Evolutionary conservation across 2,888 invertebrate species (phyloP), one percentile per base, ranked within the genome.

Genomic region (Drosophila ustulata): DNA sequence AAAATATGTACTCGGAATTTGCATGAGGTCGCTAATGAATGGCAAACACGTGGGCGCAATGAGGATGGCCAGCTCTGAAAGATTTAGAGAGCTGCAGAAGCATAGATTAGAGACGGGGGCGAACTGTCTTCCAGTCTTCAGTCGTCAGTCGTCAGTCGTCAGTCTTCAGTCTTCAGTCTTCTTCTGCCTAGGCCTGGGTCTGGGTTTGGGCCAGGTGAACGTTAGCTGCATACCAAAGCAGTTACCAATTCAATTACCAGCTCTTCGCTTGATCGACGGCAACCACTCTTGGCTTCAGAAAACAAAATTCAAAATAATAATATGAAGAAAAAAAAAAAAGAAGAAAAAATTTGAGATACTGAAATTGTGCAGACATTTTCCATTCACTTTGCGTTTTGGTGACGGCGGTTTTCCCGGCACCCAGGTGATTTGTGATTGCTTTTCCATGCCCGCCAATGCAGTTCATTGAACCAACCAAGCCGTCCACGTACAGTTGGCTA

Each of bases 361-460:
- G 53, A 66, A 68, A 71, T 65, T 75, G 66, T 69, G 65, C 63
- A 86, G 80, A 80, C 82, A 86, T 87, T 86, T 88, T 79, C 85
- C 88, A 86, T 88, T 85, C 85, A 85, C 85, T 88, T 85, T 82
- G 83, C 81, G 80, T 87, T 80, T 74, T 71, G 75, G 75, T 62
- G 75, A 71, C 71, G 79, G 66, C 66, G 71, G 78, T 78, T 84
- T 84, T 87, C 67, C 85, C 82, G 71, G 57, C 75, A 64, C 79
- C 62, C 66, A 46, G 59, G 50, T 71, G 59, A 71, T 67, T 75
- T 75, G 72, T 74, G 74, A 66, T 75, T 74, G 75, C 49, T 75
- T 75, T 75, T 76, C 63, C 76, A 41, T 34, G 26, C 49, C 34
- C 32, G 32, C 7, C 26, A 37, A 7, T 11, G 57, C 57, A 55